Evolutionary conservation across 2,113 vertebrate genomes (phyloP).

Genomic region (Diadophis punctatus): DNA sequence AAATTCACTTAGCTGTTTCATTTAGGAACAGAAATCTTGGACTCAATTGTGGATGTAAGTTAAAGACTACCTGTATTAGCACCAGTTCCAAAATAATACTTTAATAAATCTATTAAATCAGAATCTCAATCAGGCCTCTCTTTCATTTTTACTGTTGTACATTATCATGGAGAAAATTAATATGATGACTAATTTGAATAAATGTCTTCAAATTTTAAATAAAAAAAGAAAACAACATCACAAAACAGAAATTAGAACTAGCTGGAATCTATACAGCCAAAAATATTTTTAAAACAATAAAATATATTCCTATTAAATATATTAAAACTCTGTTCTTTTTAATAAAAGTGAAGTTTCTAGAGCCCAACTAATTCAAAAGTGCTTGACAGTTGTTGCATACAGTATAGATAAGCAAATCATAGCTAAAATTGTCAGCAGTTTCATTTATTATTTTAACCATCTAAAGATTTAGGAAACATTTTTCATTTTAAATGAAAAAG

Average conservation of each 20-base stretch:
- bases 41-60: neutral
- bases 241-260: neutral
- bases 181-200: neutral
- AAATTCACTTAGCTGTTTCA: too few relatives aligned
- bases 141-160: neutral
- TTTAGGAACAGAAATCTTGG: too few relatives aligned
- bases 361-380: neutral
- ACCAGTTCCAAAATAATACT: neutral
- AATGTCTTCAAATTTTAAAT: neutral
- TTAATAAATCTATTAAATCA: neutral
- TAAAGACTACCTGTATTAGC: neutral
- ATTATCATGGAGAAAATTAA: neutral
- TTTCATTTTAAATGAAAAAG: neutral
- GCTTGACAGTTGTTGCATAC: neutral
- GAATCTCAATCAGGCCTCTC: neutral
- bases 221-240: neutral
- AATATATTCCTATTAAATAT: neutral
- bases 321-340: neutral
- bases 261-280: neutral
- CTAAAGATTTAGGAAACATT: neutral
- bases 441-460: neutral
- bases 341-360: neutral
- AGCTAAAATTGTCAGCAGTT: neutral
- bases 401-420: neutral
- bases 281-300: neutral